phyloP scores from a whole-genome alignment of 1,140 invertebrate species.

The Epicauta chinensis region DNA sequence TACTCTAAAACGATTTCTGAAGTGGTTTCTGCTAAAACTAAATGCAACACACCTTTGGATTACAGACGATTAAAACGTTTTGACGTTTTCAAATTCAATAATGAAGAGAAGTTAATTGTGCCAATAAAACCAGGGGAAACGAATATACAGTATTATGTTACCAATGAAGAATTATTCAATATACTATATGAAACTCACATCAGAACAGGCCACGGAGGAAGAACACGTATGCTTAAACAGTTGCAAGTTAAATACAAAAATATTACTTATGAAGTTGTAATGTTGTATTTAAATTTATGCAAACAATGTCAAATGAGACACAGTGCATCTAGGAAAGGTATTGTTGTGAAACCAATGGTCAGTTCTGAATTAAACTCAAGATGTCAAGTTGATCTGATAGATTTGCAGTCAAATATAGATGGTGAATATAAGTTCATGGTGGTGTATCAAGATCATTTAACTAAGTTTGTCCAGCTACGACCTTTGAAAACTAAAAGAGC shows the following conservation, averaged over 20 bases:
- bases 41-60: too few relatives aligned
- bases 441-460: constrained; percentile 45
- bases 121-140: constrained; percentile 23
- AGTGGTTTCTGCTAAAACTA: too few relatives aligned
- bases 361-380: constrained; percentile 36
- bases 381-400: constrained; percentile 47
- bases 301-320: too few relatives aligned
- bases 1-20: too few relatives aligned
- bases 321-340: constrained; percentile 30
- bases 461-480: constrained; percentile 43
- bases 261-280: constrained; percentile 25
- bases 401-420: constrained; percentile 43
- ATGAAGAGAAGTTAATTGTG: constrained; percentile 28
- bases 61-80: constrained; percentile 23
- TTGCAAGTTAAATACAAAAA: constrained; percentile 23
- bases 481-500: constrained; percentile 33
- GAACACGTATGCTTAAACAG: constrained; percentile 32
- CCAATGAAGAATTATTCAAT: constrained; percentile 32
- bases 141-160: constrained; percentile 33
- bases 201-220: constrained; percentile 31
- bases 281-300: constrained; percentile 33
- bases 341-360: constrained; percentile 36
- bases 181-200: constrained; percentile 31
- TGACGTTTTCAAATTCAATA: constrained; percentile 23
- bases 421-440: constrained; percentile 43